Evolutionary conservation across 2,113 vertebrate species (phyloP).

Genomic region (Cisticola juncidis): DNA sequence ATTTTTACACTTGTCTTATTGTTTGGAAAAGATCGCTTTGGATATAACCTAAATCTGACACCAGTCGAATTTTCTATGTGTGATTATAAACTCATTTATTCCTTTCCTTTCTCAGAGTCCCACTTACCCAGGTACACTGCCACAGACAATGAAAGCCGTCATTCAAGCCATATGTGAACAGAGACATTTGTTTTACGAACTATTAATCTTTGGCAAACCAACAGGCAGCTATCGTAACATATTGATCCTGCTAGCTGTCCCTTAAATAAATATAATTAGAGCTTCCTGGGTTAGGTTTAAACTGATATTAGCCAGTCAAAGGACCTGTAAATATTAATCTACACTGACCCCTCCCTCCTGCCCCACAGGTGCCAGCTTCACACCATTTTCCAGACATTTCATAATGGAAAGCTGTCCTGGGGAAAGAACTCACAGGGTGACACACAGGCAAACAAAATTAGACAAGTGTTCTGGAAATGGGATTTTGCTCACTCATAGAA

Average conservation of each 20-base stretch:
- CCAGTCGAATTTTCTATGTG: background rate
- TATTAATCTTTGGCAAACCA: conserved; percentile 69
- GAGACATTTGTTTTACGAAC: conserved; percentile 68
- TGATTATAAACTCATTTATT: conserved; percentile 42
- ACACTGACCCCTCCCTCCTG: conserved; percentile 19
- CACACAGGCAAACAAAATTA: background rate
- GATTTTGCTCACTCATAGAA: background rate
- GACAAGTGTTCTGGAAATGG: background rate
- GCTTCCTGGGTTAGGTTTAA: conserved; percentile 56
- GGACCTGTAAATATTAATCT: conserved; percentile 57
- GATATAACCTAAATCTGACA: background rate
- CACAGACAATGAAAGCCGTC: conserved; percentile 48
- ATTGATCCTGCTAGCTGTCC: conserved; percentile 65
- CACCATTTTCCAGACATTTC: conserved; percentile 24
- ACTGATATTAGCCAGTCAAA: conserved; percentile 53
- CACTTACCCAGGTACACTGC: background rate
- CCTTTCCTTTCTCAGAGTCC: conserved; percentile 22
- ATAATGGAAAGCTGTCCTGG: conserved; percentile 10
- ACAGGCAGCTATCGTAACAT: conserved; percentile 64
- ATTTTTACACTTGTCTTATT: background rate
- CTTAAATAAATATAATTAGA: conserved; percentile 63
- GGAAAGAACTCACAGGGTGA: background rate
- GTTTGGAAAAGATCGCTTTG: background rate
- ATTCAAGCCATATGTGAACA: conserved; percentile 68
- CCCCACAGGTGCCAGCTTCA: conserved; percentile 40